A percentile compares a stretch with the other conserved stretches of the same genome.
These are phyloP conservation scores for Bufotes viridis DNA, from an alignment of 2,797 vertebrate genomes.

Conservation along the genomic window DNA sequence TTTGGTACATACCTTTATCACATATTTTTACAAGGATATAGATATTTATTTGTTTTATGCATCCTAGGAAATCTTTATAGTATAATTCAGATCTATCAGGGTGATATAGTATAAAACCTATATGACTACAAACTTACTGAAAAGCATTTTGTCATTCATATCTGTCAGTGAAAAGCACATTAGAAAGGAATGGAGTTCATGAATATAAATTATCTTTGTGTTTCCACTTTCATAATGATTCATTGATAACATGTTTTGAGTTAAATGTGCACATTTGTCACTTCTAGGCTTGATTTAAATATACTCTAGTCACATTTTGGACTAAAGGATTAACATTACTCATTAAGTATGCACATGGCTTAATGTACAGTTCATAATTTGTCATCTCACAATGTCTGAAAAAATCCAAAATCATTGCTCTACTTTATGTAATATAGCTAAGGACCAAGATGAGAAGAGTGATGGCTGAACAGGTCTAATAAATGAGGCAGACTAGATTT, in stretches of 20 bases:
- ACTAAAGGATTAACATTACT: background rate
- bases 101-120: background rate
- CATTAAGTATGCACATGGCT: background rate
- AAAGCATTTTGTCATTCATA: conserved; percentile 32
- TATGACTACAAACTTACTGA: conserved; percentile 1
- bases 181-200: conserved; percentile 41
- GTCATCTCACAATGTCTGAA: background rate
- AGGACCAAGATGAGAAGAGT: too few relatives aligned
- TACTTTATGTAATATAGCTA: too few relatives aligned
- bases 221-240: conserved; percentile 37
- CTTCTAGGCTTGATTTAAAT: conserved; percentile 23
- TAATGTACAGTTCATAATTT: too few relatives aligned
- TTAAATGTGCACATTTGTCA: conserved; percentile 40
- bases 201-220: conserved; percentile 42
- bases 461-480: too few relatives aligned
- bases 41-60: background rate
- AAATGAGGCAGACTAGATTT: too few relatives aligned
- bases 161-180: conserved; percentile 35
- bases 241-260: conserved; percentile 50
- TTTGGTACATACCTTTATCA: background rate
- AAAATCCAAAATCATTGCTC: background rate
- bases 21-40: background rate
- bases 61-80: background rate
- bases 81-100: background rate
- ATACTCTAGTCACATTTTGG: background rate